Conservation (phyloP, 2,888 invertebrate species). For the Fissipunctia ypsillon region DNA sequence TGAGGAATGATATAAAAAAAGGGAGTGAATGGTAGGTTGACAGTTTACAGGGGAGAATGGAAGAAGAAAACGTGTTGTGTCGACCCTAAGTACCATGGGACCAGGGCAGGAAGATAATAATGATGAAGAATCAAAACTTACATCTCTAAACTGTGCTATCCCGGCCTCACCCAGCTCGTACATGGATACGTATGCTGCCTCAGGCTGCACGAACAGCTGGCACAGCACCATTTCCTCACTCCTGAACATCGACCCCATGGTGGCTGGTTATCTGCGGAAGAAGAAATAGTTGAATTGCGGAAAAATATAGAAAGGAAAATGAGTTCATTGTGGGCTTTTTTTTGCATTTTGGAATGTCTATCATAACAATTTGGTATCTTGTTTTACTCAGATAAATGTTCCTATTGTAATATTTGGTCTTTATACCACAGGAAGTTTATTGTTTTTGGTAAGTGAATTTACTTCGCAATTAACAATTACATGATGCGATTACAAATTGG, state of each 20-base stretch:
- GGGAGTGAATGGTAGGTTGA: too few relatives aligned
- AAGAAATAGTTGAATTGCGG: background rate
- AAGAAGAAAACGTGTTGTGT: background rate
- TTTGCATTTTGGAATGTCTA: background rate
- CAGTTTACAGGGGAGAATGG: background rate
- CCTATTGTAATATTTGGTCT: background rate
- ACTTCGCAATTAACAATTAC: background rate
- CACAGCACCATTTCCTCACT: slow-evolving; percentile 93
- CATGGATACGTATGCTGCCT: slow-evolving; percentile 93
- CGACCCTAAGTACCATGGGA: too few relatives aligned
- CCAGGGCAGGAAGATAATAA: background rate
- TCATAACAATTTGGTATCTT: background rate
- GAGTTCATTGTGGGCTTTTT: background rate
- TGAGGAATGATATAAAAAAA: too few relatives aligned
- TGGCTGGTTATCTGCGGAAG: slow-evolving; percentile 49
- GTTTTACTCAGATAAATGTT: background rate
- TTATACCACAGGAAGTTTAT: background rate
- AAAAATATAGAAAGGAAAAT: background rate
- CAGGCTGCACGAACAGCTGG: slow-evolving; percentile 93
- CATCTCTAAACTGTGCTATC: slow-evolving; percentile 93
- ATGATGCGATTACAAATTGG: background rate
- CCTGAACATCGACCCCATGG: slow-evolving; percentile 90
- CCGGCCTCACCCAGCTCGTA: slow-evolving; percentile 93
- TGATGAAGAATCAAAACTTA: slow-evolving; percentile 80
- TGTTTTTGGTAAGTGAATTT: background rate